Base-by-base conservation (phyloP, 2,888 invertebrate genomes). In the Andrena praecox region DNA sequence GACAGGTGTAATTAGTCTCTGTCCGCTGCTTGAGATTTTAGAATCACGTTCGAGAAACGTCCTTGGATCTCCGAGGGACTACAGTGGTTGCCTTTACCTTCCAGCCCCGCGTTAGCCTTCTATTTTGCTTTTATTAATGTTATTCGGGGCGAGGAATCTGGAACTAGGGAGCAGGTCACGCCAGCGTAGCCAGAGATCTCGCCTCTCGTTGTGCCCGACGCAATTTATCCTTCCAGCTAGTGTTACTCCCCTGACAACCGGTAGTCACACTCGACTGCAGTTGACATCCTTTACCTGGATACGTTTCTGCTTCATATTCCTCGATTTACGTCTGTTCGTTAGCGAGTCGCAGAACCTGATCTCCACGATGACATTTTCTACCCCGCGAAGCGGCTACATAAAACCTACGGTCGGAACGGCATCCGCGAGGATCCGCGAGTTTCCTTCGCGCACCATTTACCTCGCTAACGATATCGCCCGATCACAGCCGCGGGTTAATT, bases 211-310 rank as follows among this genome's bases (percentile, higher is more conserved):
- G 82, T 71, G 80, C 77, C 70, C 82, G 78, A 74, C 82, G 80
- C 84, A 88, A 87, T 88, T 82, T 88, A 87, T 87, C 82, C 82
- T 64, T 64, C 63, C 72, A 70, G 82, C 74, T 88, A 85, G 88
- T 82, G 88, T 81, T 88, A 85, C 82, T 78, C 77, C 52, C 67
- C 75, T 67, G 84, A 84, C 87, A 84, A 82, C 82, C 86, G 78
- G 82, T 85, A 85, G 86, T 87, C 86, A 88, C 88, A 86, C 87
- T 86, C 82, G 80, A 88, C 66, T 82, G 87, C 88, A 76, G 86
- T 82, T 88, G 87, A 86, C 87, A 87, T 88, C 88, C 85, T 87
- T 88, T 84, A 64, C 63, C 59, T 52, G 64, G 50, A 73, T 72
- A 75, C 82, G 80, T 75, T 77, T 73, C 77, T 66, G 77, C 78